phyloP scores from a whole-genome alignment of 2,113 vertebrate species.

The Leptobrachium leishanense region DNA sequence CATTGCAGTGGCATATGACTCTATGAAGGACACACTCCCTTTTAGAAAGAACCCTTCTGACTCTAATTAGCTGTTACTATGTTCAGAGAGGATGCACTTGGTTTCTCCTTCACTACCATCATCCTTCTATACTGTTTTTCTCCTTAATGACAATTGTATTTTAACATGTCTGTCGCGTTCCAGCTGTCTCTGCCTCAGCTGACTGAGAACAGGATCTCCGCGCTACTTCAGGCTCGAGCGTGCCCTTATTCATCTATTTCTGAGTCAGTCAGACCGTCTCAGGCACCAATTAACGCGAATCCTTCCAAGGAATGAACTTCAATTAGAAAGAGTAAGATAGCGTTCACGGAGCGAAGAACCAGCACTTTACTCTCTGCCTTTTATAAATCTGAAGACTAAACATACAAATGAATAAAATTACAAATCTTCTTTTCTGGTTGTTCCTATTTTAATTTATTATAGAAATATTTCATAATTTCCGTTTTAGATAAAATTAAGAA shows the following conservation, averaged over 20 bases:
- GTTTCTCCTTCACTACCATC: slow-evolving; percentile 38
- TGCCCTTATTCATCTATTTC: slow-evolving; percentile 46
- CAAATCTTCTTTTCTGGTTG: not conserved
- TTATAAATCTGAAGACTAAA: slow-evolving; percentile 42
- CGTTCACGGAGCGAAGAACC: slow-evolving; percentile 30
- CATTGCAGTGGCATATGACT: slow-evolving; percentile 24
- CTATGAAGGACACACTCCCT: slow-evolving; percentile 32
- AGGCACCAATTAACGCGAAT: slow-evolving; percentile 44
- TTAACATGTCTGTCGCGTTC: slow-evolving; percentile 24
- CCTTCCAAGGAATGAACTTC: slow-evolving; percentile 38
- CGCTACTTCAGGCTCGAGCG: slow-evolving; percentile 22
- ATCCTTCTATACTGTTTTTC: slow-evolving; percentile 16
- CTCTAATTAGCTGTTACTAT: slow-evolving; percentile 38
- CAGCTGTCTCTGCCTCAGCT: slow-evolving; percentile 16
- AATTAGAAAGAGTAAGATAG: slow-evolving; percentile 36
- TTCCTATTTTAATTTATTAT: too few relatives aligned
- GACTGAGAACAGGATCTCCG: slow-evolving; percentile 34
- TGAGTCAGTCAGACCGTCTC: slow-evolving; percentile 33
- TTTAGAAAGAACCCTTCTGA: not conserved
- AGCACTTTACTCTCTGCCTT: slow-evolving; percentile 25
- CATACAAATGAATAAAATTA: slow-evolving; percentile 37
- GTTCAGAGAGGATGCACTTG: slow-evolving; percentile 33
- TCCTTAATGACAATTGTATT: slow-evolving; percentile 26
- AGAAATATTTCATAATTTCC: too few relatives aligned
- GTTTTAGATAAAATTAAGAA: too few relatives aligned